Evolutionary conservation across 2,113 vertebrate species (phyloP), one percentile per base, ranked within the genome.

Genomic region (Periophthalmus modestus): DNA sequence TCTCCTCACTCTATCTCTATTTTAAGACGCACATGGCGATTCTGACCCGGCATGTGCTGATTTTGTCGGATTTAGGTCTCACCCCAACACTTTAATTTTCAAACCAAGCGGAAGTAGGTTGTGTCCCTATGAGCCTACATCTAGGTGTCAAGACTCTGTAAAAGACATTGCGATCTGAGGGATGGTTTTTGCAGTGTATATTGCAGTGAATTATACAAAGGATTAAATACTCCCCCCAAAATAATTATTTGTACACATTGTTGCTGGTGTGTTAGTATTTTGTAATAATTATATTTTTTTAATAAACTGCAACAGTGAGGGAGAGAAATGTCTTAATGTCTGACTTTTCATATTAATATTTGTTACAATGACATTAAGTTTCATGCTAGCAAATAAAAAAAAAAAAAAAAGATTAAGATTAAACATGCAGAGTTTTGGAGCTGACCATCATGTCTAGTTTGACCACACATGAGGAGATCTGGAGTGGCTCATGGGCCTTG

Each of bases 1-100:
- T 57, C 55, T 77, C 15, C 34, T 65, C 13, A 75, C 84, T 82
- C 84, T 89, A 88, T 89, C 84, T 82, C 84, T 89, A 89, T 89
- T 84, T 88, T 68, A 67, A 83, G 87, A 85, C 52, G 58, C 88
- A 86, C 86, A 81, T 91, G 89, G 79, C 67, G 65, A 66, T 77
- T 18, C 48, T 74, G 84, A 86, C 84, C 87, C 78, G 48, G 77
- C 87, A 88, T 55, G 85, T 91, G 88, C 72, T 9, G 0, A 73
- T 82, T 87, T 80, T 87, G 80, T 85, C 81, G 81, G 75, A 82
- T 84, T 82, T 71, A 82, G 74, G 76, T 82, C 18, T 2, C 59
- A 59, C 84, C 74, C 34, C 21, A 74, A 63, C 69, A 50, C 72
- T 72, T 28, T 81, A 70, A 79, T 80, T 87, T 65, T 59, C 59